A percentile compares a stretch with the other conserved stretches of the same genome.
These are phyloP conservation scores for Holotrichia oblita DNA, from an alignment of 1,140 invertebrate genomes.

Conservation along the genomic window DNA sequence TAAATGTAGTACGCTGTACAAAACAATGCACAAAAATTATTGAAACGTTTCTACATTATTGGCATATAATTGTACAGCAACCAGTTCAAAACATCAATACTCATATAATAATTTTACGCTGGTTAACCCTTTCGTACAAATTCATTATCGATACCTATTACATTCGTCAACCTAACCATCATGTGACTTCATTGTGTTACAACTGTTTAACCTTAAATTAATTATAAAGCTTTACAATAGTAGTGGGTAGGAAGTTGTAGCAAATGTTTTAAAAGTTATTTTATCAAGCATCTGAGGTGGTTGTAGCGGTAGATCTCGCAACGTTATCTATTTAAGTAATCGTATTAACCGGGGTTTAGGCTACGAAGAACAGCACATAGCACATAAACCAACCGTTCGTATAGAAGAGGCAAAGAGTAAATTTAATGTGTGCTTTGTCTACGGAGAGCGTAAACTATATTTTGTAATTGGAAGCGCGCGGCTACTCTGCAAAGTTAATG, in stretches of 20 bases:
- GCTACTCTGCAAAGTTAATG: not conserved
- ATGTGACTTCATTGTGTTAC: not conserved
- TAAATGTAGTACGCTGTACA: too few relatives aligned
- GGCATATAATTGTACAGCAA: too few relatives aligned
- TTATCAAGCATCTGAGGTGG: not conserved
- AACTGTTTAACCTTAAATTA: conserved; percentile 2
- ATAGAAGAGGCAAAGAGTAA: not conserved
- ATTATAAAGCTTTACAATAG: not conserved
- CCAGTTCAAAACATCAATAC: not conserved
- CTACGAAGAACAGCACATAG: not conserved
- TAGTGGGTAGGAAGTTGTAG: too few relatives aligned
- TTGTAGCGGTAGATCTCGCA: not conserved
- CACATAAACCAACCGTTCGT: not conserved
- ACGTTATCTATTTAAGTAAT: not conserved
- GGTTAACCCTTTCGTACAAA: not conserved
- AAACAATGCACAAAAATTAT: too few relatives aligned
- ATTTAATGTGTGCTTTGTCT: conserved; percentile 12
- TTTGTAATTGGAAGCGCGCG: not conserved
- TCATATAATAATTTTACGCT: not conserved
- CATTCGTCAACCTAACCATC: not conserved
- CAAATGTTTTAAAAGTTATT: conserved; percentile 5
- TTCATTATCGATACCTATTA: not conserved
- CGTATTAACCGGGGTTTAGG: not conserved
- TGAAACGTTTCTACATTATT: too few relatives aligned
- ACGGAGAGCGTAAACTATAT: not conserved